Conservation (phyloP, 2,888 invertebrate genomes). For the Eudasyphora cyanicolor region DNA sequence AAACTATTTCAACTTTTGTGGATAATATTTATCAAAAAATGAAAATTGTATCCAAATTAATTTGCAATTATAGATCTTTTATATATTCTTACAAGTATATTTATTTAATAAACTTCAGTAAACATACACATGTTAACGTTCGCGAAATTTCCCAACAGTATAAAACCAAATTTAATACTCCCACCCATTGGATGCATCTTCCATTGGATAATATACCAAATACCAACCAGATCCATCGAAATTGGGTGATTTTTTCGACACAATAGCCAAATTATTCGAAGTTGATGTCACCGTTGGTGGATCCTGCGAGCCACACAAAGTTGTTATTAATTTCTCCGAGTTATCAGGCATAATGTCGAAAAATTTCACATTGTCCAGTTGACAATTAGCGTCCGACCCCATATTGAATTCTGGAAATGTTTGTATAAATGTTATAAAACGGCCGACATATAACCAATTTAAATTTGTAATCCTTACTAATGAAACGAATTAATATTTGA, state of each 20-base stretch:
- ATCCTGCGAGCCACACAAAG: slow-evolving; percentile 80
- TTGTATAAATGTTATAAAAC: neutral
- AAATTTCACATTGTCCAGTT: slow-evolving; percentile 84
- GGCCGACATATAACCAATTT: neutral
- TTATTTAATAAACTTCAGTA: no score
- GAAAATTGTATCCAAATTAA: no score
- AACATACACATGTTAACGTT: no score
- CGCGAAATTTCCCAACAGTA: neutral
- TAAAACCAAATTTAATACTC: slow-evolving; percentile 14
- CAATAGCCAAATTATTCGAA: slow-evolving; percentile 79
- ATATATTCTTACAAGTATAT: no score
- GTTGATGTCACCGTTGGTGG: slow-evolving; percentile 81
- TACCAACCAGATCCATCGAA: slow-evolving; percentile 88
- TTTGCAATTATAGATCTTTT: no score
- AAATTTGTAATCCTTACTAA: slow-evolving; percentile 68
- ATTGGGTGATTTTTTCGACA: slow-evolving; percentile 83
- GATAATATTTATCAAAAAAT: no score
- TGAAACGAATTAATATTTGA: slow-evolving; percentile 67
- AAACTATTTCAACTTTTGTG: no score
- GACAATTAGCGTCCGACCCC: slow-evolving; percentile 83
- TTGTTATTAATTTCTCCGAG: slow-evolving; percentile 73
- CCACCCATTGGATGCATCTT: no score
- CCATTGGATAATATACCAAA: slow-evolving; percentile 28
- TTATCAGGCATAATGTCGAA: slow-evolving; percentile 80
- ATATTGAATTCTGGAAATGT: slow-evolving; percentile 82